A percentile compares a stretch with the other conserved stretches of the same genome.
Conservation (phyloP, 2,797 vertebrate genomes). For the Protonibea diacanthus region DNA sequence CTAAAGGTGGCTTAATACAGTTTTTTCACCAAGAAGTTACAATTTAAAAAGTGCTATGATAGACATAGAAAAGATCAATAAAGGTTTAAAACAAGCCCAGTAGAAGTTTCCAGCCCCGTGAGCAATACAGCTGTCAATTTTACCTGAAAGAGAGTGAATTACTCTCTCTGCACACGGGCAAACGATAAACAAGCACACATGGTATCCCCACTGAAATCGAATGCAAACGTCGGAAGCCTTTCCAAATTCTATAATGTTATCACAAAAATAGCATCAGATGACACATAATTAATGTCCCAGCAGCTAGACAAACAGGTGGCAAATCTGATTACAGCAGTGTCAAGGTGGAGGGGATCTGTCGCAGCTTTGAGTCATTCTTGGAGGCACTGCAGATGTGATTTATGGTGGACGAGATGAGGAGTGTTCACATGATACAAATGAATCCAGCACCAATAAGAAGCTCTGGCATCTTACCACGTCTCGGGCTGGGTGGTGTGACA, state of each 20-base stretch:
- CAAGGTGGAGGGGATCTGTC: constrained; percentile 62
- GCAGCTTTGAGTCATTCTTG: constrained; percentile 64
- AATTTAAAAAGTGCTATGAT: neutral
- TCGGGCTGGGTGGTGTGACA: too few species aligned
- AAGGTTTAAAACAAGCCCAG: neutral
- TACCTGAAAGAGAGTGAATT: constrained; percentile 45
- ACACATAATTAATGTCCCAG: constrained; percentile 64
- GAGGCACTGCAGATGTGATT: constrained; percentile 68
- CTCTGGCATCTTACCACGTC: neutral
- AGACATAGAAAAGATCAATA: neutral
- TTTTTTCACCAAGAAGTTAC: neutral
- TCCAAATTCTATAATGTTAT: constrained; percentile 61
- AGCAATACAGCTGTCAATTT: constrained; percentile 27
- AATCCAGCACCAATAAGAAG: constrained; percentile 24
- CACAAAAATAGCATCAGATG: constrained; percentile 59
- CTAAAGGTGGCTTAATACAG: neutral
- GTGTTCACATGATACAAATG: constrained; percentile 60
- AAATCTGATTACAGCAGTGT: constrained; percentile 74
- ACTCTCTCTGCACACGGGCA: constrained; percentile 23
- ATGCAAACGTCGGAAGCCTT: constrained; percentile 52
- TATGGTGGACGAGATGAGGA: constrained; percentile 58
- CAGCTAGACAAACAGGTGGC: constrained; percentile 79
- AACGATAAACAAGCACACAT: constrained; percentile 55
- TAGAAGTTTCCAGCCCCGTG: constrained; percentile 16
- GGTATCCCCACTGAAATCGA: constrained; percentile 44